Conservation (phyloP, 2,888 invertebrate species). For the Spodoptera picta region DNA sequence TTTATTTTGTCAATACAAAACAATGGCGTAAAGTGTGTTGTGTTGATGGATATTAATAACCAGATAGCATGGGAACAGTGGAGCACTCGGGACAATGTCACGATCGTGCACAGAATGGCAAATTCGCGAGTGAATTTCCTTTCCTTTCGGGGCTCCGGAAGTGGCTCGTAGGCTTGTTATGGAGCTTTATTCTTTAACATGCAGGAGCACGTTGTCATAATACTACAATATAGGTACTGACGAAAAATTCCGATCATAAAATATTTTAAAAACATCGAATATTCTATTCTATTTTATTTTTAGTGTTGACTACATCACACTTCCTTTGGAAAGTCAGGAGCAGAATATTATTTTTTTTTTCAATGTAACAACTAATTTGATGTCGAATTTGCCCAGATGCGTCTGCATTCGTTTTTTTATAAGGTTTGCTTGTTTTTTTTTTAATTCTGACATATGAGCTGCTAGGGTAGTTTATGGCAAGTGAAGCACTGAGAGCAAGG, state of each 20-base stretch:
- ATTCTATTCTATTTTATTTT: conserved; percentile 6
- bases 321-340: too few species aligned
- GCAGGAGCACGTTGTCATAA: conserved; percentile 74
- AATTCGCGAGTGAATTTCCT: conserved; percentile 81
- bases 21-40: conserved; percentile 42
- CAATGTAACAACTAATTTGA: too few species aligned
- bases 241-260: conserved; percentile 32
- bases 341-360: too few species aligned
- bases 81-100: conserved; percentile 66
- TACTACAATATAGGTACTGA: conserved; percentile 55
- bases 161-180: conserved; percentile 70
- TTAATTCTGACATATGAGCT: too few species aligned
- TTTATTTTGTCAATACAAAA: conserved; percentile 14
- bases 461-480: too few species aligned
- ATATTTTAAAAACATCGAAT: conserved; percentile 9
- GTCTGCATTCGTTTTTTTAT: too few species aligned
- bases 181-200: conserved; percentile 73
- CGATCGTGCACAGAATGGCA: conserved; percentile 76
- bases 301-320: not conserved
- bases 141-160: conserved; percentile 85
- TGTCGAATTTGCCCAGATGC: too few species aligned
- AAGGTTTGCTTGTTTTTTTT: too few species aligned
- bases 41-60: conserved; percentile 68
- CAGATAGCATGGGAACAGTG: conserved; percentile 71
- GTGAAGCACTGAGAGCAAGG: too few species aligned